Conservation (phyloP, 2,888 invertebrate species). For the Eudasyphora cyanicolor region DNA sequence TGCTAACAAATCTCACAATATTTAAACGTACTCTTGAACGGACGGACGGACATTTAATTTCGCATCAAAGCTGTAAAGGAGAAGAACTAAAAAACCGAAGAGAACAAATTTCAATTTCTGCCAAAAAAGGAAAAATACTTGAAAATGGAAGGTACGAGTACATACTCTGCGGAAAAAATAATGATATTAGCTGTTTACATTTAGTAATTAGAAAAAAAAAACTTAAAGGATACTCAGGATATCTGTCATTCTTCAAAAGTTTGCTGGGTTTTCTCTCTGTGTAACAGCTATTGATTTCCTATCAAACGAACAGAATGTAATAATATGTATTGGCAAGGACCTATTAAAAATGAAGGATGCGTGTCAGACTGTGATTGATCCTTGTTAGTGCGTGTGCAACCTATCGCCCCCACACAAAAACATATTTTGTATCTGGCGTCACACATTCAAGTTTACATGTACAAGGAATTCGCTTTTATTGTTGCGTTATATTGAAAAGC, state of each 20-base stretch:
- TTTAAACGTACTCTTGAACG: background rate
- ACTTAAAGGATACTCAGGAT: no score
- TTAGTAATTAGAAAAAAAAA: no score
- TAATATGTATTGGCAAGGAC: slow-evolving; percentile 3
- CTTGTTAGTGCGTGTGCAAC: slow-evolving; percentile 46
- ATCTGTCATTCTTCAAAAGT: background rate
- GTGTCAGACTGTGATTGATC: slow-evolving; percentile 43
- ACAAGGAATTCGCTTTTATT: background rate
- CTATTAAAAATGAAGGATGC: slow-evolving; percentile 51
- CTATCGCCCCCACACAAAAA: background rate
- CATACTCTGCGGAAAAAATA: no score
- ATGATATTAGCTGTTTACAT: no score
- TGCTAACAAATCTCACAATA: slow-evolving; percentile 27
- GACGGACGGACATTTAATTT: background rate
- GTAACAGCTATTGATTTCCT: slow-evolving; percentile 51
- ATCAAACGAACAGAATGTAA: background rate
- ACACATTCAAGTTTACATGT: background rate
- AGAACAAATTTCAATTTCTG: slow-evolving; percentile 17
- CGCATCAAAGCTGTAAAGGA: background rate
- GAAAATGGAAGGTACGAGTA: no score
- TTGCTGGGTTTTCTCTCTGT: background rate
- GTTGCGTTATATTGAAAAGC: background rate
- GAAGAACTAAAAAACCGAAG: background rate
- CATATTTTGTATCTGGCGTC: no score
- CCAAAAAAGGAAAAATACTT: no score